phyloP scores from a whole-genome alignment of 2,113 vertebrate species.

The Colaptes auratus region DNA sequence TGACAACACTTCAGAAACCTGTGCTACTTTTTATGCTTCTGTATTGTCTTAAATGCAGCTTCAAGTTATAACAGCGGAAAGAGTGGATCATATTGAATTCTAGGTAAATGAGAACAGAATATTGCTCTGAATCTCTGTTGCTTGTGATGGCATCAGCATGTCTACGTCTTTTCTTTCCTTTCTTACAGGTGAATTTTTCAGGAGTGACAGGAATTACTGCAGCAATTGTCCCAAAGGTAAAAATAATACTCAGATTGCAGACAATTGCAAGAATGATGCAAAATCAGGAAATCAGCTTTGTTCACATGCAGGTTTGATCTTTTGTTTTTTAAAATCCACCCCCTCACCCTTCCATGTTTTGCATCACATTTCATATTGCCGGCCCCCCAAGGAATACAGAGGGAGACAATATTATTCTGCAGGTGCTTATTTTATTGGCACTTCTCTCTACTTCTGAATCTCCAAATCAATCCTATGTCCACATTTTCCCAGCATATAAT shows the following conservation, averaged over 20 bases:
- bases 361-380: not conserved
- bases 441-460: not conserved
- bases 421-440: slow-evolving; percentile 6
- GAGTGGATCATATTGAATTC: not conserved
- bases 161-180: not conserved
- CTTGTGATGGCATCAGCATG: not conserved
- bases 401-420: not conserved
- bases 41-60: not conserved
- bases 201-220: not conserved
- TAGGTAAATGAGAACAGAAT: not conserved
- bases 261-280: not conserved
- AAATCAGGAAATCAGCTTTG: slow-evolving; percentile 8
- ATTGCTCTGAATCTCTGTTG: not conserved
- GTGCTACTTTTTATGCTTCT: not conserved
- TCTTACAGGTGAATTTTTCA: not conserved
- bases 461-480: not conserved
- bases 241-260: not conserved
- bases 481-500: not conserved
- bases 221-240: not conserved
- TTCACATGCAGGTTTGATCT: not conserved
- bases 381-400: not conserved
- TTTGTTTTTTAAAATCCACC: slow-evolving; percentile 7
- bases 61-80: not conserved
- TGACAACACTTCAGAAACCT: not conserved
- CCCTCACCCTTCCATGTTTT: not conserved